Evolutionary conservation across 2,113 vertebrate genomes (phyloP), one percentile per base, ranked within the genome.

Genomic region (Aptenodytes patagonicus): DNA sequence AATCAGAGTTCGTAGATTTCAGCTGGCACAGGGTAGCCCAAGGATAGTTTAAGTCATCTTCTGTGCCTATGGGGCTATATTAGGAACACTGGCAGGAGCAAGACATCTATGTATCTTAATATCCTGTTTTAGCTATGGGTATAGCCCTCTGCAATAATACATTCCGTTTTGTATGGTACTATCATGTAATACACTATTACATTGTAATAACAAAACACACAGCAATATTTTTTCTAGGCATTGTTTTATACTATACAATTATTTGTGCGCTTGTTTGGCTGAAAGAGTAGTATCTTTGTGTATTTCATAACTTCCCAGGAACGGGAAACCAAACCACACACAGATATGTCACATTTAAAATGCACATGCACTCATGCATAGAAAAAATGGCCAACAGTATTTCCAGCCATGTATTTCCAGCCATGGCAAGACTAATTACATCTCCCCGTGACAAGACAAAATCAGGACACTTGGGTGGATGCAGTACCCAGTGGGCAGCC

Each of bases 281-380:
- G 42, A 26, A 52, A 57, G 8, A 76, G 18, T 28, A 52, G 34
- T 25, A 69, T 34, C 36, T 92, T 22, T n/a, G 9, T n/a, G 25
- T 38, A 78, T 47, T 91, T 91, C 46, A 3, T 18, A 81, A 61
- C 25, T 66, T 83, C 38, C 9, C 38, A 76, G 64, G 52, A 87
- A 66, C 1, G 2, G 46, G 51, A 90, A 92, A 51, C 18, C 57
- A 86, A 69, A 47, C 36, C 38, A 62, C 10, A 49, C 26, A 49
- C 19, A 51, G 38, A 72, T 36, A 19, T 4, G 9, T 83, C 40
- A 49, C 25, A 28, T 21, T 55, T 78, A 6, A 85, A 76, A 58
- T 3, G 32, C n/a, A 62, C 49, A 13, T 1, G 5, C 36, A 58
- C 17, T 71, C 3, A 10, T 4, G 22, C 20, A 17, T 0, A 60